These are phyloP conservation scores for Drosophila lacicola DNA, from an alignment of 2,888 invertebrate genomes.

Conservation along the genomic window DNA sequence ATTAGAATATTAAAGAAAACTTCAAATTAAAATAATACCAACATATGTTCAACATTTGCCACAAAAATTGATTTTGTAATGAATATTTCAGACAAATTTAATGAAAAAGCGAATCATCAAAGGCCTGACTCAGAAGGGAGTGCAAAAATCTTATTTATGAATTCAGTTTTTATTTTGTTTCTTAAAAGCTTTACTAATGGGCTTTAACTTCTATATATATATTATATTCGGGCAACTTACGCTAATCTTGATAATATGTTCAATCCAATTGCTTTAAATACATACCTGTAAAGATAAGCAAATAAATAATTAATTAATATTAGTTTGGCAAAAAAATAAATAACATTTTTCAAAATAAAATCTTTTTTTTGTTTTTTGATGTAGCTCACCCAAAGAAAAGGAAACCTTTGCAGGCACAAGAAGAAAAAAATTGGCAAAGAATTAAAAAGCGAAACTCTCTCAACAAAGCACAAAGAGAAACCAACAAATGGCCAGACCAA, in stretches of 20 bases:
- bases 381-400: conserved; percentile 25
- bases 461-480: conserved; percentile 45
- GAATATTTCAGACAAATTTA: no score
- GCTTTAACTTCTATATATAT: neutral
- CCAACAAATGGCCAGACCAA: conserved; percentile 57
- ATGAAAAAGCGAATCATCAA: no score
- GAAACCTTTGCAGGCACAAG: conserved; percentile 35
- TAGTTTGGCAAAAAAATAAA: conserved; percentile 1
- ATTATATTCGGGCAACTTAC: conserved; percentile 14
- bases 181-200: no score
- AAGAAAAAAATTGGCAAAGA: neutral
- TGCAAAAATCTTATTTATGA: no score
- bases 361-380: neutral
- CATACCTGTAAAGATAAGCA: conserved; percentile 64
- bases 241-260: neutral
- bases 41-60: no score
- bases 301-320: conserved; percentile 2
- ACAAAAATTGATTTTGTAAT: no score
- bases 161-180: no score
- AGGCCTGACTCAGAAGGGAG: no score
- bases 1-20: no score
- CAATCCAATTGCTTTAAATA: conserved; percentile 14
- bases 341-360: neutral
- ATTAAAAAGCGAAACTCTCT: conserved; percentile 16
- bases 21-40: no score